Percentiles rank a stretch among this genome's conserved stretches.
These are phyloP conservation scores for Esperia sulphurella DNA, from an alignment of 2,888 invertebrate genomes.

Conservation along the genomic window DNA sequence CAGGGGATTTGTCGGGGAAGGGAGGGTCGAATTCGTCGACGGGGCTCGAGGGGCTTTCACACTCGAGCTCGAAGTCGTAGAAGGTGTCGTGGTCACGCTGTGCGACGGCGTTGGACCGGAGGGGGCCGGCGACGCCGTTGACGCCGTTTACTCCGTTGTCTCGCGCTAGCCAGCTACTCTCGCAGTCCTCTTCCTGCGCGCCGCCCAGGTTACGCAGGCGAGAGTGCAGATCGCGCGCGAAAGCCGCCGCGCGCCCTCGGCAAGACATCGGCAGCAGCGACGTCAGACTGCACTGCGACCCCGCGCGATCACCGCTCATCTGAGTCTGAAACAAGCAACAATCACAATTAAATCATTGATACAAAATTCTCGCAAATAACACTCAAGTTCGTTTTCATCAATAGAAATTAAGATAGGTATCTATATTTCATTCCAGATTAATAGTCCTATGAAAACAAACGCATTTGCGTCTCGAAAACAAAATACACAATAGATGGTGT, in stretches of 20 bases:
- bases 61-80: conserved; percentile 82
- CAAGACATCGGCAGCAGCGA: conserved; percentile 88
- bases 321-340: conserved; percentile 62
- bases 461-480: no score
- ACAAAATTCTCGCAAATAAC: not conserved
- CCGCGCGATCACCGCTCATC: conserved; percentile 77
- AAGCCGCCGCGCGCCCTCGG: conserved; percentile 88
- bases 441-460: no score
- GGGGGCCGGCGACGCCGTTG: conserved; percentile 17
- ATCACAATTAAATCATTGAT: not conserved
- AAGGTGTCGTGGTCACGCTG: conserved; percentile 78
- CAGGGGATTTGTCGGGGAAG: conserved; percentile 74
- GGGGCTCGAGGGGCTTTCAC: conserved; percentile 85
- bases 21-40: conserved; percentile 77
- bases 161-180: conserved; percentile 61
- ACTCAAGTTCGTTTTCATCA: no score
- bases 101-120: conserved; percentile 36
- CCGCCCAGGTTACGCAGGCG: conserved; percentile 85
- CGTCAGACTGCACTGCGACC: conserved; percentile 82
- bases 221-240: conserved; percentile 87
- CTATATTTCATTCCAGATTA: no score
- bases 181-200: conserved; percentile 65
- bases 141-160: conserved; percentile 29
- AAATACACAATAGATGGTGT: no score
- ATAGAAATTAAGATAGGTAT: no score